Evolutionary conservation across 2,113 vertebrate genomes (phyloP), one percentile per base, ranked within the genome.

Genomic region (Hydrochoerus hydrochaeris): DNA sequence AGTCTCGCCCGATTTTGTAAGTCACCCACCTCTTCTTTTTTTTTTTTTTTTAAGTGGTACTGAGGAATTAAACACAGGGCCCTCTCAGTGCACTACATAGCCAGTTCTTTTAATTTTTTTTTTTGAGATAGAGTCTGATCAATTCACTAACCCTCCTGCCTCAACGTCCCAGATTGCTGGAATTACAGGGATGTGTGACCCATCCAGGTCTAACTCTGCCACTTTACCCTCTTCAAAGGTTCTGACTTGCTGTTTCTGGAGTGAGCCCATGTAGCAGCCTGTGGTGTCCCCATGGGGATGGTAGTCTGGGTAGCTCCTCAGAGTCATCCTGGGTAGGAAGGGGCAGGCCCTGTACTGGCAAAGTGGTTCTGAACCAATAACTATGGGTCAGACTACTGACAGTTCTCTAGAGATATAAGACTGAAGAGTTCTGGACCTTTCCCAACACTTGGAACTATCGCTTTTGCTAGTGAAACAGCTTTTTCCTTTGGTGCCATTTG

Each of bases 1-100:
- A 99, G 98, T 99, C 99, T 98, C 99, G 99, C 97, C 99, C 99
- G 4, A 99, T 99, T 97, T 97, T 99, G 99, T 99, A 98, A 99
- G 99, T 98, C 24, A 9, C 60, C 71, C 3, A 3, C 80, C 14
- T 19, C 49, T 52, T 22, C 3, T 35, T 35, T 35, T 14, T 14
- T 49, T 49, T 49, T 77, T 30, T 30, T 78, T 49, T 78, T 9
- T 19, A 26, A 78, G 46, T 35, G 49, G 9, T 54, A 5, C 77
- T 54, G 8, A 52, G 46, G 77, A 35, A 28, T 22, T 11, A 52
- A 80, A 54, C 49, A 35, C 77, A 54, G 32, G 9, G 30, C 44
- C 44, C 28, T 78, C 44, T 78, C 44, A 49, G 6, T 77, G 41
- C 11, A 9, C 41, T 77, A 30, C 26, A 78, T 49, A 28, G 44